These are phyloP conservation scores for Microdon myrmicae DNA, from an alignment of 2,888 invertebrate species.

Conservation along the genomic window DNA sequence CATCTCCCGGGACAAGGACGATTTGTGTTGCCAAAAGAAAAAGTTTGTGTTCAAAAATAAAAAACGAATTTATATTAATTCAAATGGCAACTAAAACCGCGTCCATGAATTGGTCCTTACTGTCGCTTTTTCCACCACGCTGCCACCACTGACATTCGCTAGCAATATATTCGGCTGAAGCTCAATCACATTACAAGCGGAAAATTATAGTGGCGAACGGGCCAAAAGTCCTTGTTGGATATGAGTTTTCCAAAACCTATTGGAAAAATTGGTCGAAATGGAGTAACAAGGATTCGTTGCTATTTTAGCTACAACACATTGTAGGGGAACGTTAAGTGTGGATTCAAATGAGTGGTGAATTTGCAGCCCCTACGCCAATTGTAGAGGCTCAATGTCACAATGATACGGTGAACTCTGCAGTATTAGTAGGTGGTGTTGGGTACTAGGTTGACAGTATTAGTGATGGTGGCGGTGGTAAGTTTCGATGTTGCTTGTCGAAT, in stretches of 20 bases:
- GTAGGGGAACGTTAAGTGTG: conserved; percentile 11
- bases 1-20: too few species aligned
- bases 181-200: conserved; percentile 32
- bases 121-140: too few species aligned
- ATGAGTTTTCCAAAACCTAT: conserved; percentile 33
- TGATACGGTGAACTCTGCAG: conserved; percentile 19
- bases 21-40: too few species aligned
- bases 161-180: conserved; percentile 29
- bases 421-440: too few species aligned
- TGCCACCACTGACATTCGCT: too few species aligned
- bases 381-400: conserved; percentile 32
- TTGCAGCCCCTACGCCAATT: not conserved
- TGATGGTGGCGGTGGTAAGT: conserved; percentile 15
- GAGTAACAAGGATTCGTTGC: too few species aligned
- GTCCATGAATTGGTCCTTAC: too few species aligned
- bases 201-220: conserved; percentile 31
- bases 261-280: conserved; percentile 38
- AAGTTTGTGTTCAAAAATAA: too few species aligned
- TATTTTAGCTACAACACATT: conserved; percentile 30
- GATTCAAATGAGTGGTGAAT: conserved; percentile 37
- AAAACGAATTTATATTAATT: too few species aligned
- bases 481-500: conserved; percentile 38
- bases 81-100: too few species aligned
- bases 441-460: not conserved
- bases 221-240: conserved; percentile 38